Conservation (phyloP, 1,140 invertebrate species). For the Bicyclus anynana region DNA sequence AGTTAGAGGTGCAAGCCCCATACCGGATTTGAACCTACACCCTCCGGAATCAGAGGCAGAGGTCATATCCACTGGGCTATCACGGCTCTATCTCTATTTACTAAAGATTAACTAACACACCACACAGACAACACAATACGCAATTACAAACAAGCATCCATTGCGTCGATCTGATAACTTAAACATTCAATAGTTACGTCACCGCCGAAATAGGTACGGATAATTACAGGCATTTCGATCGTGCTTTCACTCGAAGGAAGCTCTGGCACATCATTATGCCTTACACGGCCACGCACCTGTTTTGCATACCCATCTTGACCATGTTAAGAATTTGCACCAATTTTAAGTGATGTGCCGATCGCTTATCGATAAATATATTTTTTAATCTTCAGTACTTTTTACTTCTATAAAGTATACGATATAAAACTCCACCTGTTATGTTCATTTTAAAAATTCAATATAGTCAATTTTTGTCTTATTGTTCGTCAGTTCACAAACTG, state of each 20-base stretch:
- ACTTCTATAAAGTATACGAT: too few species aligned
- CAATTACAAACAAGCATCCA: slow-evolving; percentile 21
- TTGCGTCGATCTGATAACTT: slow-evolving; percentile 19
- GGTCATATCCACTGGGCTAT: too few species aligned
- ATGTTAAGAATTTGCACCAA: slow-evolving; percentile 48
- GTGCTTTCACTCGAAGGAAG: slow-evolving; percentile 58
- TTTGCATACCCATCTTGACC: slow-evolving; percentile 67
- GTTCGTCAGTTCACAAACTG: too few species aligned
- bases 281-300: slow-evolving; percentile 51
- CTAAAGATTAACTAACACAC: slow-evolving; percentile 13
- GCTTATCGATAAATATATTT: slow-evolving; percentile 16
- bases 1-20: too few species aligned
- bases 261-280: slow-evolving; percentile 52
- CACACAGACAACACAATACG: slow-evolving; percentile 14
- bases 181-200: slow-evolving; percentile 21
- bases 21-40: too few species aligned
- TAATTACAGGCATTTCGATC: slow-evolving; percentile 29
- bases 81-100: slow-evolving; percentile 6
- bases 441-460: too few species aligned
- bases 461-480: too few species aligned
- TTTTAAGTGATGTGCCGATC: slow-evolving; percentile 30
- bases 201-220: slow-evolving; percentile 28
- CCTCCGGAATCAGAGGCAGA: too few species aligned
- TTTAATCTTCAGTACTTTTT: background rate
- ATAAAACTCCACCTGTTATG: too few species aligned